Evolutionary conservation across 2,888 invertebrate genomes (phyloP).

Genomic region (Latheticus oryzae): DNA sequence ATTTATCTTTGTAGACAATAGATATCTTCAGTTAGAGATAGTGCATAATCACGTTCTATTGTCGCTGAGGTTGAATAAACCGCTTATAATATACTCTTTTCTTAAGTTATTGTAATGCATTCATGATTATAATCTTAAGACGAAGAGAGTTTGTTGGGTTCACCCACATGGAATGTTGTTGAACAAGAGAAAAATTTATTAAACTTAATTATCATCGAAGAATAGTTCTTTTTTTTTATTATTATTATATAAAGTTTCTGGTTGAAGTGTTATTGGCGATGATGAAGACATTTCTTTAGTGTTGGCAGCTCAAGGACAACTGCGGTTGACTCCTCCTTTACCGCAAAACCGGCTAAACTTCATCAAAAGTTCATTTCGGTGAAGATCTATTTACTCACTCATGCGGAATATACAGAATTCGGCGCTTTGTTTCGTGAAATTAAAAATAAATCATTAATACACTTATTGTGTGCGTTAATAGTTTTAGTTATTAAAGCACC

Average conservation of each 20-base stretch:
- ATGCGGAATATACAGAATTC: no score
- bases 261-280: conserved; percentile 37
- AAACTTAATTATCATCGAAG: conserved; percentile 45
- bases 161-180: conserved; percentile 24
- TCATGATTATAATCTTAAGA: conserved; percentile 25
- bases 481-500: no score
- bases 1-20: conserved; percentile 62
- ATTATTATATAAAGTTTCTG: conserved; percentile 45
- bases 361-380: no score
- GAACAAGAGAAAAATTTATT: conserved; percentile 47
- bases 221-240: no score
- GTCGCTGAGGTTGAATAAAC: conserved; percentile 58
- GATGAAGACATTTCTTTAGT: conserved; percentile 61
- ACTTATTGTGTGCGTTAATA: no score
- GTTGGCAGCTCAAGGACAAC: conserved; percentile 64
- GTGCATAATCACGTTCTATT: conserved; percentile 62
- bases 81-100: conserved; percentile 46
- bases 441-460: no score
- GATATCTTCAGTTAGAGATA: conserved; percentile 61
- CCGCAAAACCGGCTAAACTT: conserved; percentile 44
- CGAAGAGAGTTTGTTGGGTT: no score
- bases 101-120: conserved; percentile 39
- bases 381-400: no score
- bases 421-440: no score
- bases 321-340: conserved; percentile 48